A percentile compares a stretch with the other conserved stretches of the same genome.
These are phyloP conservation scores for Tautogolabrus adspersus DNA, from an alignment of 2,113 vertebrate species.

Conservation along the genomic window DNA sequence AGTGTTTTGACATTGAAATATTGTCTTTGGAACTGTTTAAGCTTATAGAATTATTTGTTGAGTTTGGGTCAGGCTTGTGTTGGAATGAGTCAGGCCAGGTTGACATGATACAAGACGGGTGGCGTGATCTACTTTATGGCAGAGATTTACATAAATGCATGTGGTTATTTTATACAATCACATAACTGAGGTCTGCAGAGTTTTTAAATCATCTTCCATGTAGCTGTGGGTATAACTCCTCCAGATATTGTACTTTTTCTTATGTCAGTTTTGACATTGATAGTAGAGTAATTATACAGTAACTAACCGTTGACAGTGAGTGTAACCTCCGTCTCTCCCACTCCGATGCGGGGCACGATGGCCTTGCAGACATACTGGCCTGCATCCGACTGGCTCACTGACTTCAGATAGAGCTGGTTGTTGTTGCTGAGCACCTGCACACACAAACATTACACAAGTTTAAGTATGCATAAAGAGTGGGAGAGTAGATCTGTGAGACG, in stretches of 20 bases:
- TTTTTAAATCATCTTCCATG: neutral
- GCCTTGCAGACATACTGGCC: slow-evolving; percentile 96
- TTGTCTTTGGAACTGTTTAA: slow-evolving; percentile 23
- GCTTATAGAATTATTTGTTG: slow-evolving; percentile 25
- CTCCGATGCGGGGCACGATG: slow-evolving; percentile 95
- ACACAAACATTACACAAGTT: slow-evolving; percentile 36
- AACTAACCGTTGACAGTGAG: slow-evolving; percentile 93
- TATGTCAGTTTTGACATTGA: neutral
- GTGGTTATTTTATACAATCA: too few species aligned
- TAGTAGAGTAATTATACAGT: neutral
- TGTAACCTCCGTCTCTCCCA: slow-evolving; percentile 92
- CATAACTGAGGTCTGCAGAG: neutral
- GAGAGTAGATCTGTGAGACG: slow-evolving; percentile 9
- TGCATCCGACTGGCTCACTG: slow-evolving; percentile 90
- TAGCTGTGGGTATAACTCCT: neutral
- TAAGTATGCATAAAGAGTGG: neutral
- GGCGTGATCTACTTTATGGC: neutral
- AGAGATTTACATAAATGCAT: neutral
- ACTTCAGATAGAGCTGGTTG: slow-evolving; percentile 94
- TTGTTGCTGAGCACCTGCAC: slow-evolving; percentile 96
- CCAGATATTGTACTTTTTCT: neutral
- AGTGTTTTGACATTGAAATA: slow-evolving; percentile 40
- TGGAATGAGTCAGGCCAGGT: slow-evolving; percentile 28
- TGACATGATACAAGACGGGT: neutral
- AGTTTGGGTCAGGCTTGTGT: slow-evolving; percentile 15